Conservation (phyloP, 2,888 invertebrate species). For the Andrena hattorfiana region DNA sequence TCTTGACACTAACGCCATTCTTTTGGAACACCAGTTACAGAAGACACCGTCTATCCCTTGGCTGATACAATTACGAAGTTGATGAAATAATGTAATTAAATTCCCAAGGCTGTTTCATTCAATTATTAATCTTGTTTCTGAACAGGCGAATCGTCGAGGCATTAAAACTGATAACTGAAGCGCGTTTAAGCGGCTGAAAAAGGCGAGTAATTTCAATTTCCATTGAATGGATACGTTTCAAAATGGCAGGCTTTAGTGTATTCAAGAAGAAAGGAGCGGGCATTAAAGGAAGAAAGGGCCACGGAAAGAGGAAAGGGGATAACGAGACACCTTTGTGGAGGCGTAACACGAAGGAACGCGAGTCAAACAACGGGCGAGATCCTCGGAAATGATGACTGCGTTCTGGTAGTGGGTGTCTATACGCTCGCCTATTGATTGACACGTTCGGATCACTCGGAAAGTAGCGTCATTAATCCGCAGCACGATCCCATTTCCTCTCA, state of each 20-base stretch:
- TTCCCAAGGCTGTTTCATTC: background rate
- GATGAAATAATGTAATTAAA: background rate
- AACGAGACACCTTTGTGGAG: slow-evolving; percentile 26
- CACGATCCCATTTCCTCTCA: slow-evolving; percentile 57
- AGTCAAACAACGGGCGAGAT: slow-evolving; percentile 31
- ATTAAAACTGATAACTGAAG: background rate
- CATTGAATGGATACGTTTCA: background rate
- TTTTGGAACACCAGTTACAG: background rate
- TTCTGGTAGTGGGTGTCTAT: slow-evolving; percentile 48
- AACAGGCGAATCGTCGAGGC: background rate
- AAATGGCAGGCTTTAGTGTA: background rate
- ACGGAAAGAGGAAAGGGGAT: background rate
- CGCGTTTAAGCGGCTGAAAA: background rate
- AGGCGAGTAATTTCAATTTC: background rate
- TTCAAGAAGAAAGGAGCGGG: background rate
- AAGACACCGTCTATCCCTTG: background rate
- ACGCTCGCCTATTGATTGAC: slow-evolving; percentile 56
- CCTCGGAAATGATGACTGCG: slow-evolving; percentile 42
- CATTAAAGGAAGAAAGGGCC: background rate
- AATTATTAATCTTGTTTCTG: background rate
- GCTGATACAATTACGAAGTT: slow-evolving; percentile 32
- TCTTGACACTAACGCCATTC: slow-evolving; percentile 18
- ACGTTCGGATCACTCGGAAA: slow-evolving; percentile 62
- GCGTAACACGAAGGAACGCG: slow-evolving; percentile 17
- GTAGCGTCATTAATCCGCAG: slow-evolving; percentile 67